A percentile compares a stretch with the other conserved stretches of the same genome.
Evolutionary conservation across 2,888 invertebrate genomes (phyloP).

Genomic region (Chironomus riparius): DNA sequence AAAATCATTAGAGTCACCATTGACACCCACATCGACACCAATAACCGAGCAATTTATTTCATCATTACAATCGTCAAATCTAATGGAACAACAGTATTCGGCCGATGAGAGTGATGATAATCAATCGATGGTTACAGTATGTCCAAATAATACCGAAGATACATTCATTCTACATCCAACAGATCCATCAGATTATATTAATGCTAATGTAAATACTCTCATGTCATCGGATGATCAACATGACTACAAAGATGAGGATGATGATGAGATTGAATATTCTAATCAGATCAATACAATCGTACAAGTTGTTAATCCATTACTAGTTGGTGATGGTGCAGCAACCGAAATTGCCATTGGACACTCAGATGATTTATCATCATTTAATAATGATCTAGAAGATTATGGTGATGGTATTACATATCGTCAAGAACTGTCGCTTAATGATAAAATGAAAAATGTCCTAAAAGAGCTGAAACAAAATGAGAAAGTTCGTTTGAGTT

Average conservation of each 20-base stretch:
- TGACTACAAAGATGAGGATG: conserved; percentile 31
- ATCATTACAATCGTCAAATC: neutral
- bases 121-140: conserved; percentile 44
- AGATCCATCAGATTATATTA: conserved; percentile 13
- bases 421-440: conserved; percentile 40
- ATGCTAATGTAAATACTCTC: conserved; percentile 9
- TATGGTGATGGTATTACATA: conserved; percentile 34
- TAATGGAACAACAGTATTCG: conserved; percentile 33
- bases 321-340: conserved; percentile 40
- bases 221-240: conserved; percentile 28
- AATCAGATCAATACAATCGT: conserved; percentile 38
- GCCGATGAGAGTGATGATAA: conserved; percentile 50
- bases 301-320: conserved; percentile 42
- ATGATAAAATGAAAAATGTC: conserved; percentile 45
- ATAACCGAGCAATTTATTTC: conserved; percentile 36
- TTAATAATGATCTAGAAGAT: conserved; percentile 30
- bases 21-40: conserved; percentile 35
- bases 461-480: conserved; percentile 41
- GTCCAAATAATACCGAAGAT: conserved; percentile 37
- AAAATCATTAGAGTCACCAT: conserved; percentile 48
- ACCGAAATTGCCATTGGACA: conserved; percentile 39
- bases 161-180: conserved; percentile 28
- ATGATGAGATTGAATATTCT: conserved; percentile 7
- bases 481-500: conserved; percentile 43
- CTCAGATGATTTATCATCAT: conserved; percentile 33